Conservation (phyloP, 2,888 invertebrate genomes). For the Steinernema hermaphroditum region DNA sequence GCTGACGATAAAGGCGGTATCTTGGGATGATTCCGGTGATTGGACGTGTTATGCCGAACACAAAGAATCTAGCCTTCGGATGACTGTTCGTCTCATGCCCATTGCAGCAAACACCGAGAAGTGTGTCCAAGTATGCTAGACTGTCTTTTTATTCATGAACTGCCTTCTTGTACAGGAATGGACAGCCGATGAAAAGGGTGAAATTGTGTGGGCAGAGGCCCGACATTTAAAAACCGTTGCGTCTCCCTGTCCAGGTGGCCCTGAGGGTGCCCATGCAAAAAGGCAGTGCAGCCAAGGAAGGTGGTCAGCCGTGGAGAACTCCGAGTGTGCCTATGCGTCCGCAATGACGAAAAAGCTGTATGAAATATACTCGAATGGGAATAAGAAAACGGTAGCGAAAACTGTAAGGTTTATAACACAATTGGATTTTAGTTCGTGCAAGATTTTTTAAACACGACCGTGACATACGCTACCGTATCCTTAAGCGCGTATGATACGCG, state of each 20-base stretch:
- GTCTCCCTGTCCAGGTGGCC: neutral
- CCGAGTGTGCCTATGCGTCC: conserved; percentile 7
- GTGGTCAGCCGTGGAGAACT: conserved; percentile 2
- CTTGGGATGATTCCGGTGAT: conserved; percentile 4
- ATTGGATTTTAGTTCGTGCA: conserved; percentile 1
- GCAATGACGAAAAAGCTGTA: neutral
- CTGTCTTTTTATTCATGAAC: neutral
- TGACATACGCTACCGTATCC: neutral
- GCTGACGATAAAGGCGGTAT: neutral
- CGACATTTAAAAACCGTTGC: neutral
- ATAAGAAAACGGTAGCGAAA: neutral
- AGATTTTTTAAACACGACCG: neutral
- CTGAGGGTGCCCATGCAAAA: conserved; percentile 1
- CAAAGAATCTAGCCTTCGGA: neutral
- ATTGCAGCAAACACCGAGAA: conserved; percentile 1
- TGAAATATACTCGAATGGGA: neutral
- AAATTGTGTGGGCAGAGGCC: conserved; percentile 8
- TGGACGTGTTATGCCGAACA: conserved; percentile 19
- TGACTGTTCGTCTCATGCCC: conserved; percentile 13
- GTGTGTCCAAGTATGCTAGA: conserved; percentile 9
- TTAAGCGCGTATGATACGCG: conserved; percentile 3
- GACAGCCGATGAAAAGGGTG: conserved; percentile 20
- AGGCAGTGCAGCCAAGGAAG: conserved; percentile 13
- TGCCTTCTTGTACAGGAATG: conserved; percentile 1
- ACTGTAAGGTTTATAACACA: neutral